These are phyloP conservation scores for Antitype chi DNA, from an alignment of 2,888 invertebrate genomes.

Conservation along the genomic window DNA sequence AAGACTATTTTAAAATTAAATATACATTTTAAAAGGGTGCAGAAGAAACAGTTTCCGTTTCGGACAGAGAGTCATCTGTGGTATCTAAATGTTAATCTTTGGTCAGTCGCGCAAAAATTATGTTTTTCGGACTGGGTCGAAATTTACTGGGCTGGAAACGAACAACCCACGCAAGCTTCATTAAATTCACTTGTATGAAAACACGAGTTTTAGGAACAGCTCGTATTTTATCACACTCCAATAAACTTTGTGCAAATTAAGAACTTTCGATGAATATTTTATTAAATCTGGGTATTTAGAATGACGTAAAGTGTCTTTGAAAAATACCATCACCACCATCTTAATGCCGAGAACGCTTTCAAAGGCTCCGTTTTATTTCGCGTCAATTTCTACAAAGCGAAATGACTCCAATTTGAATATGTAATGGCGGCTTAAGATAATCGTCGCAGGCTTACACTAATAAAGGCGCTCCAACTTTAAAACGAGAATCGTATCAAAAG, in stretches of 20 bases:
- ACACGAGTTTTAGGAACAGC: conserved; percentile 59
- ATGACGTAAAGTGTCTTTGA: conserved; percentile 68
- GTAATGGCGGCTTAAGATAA: conserved; percentile 90
- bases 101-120: conserved; percentile 90
- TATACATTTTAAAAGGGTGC: conserved; percentile 75
- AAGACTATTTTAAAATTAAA: conserved; percentile 58
- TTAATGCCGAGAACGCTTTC: conserved; percentile 80
- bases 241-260: conserved; percentile 32
- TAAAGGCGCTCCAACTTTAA: conserved; percentile 88
- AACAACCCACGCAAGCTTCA: conserved; percentile 78
- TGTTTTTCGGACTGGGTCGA: conserved; percentile 87
- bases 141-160: conserved; percentile 83
- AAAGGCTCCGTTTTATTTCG: conserved; percentile 89
- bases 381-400: conserved; percentile 90
- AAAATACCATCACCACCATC: conserved; percentile 82
- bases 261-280: conserved; percentile 30
- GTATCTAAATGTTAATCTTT: conserved; percentile 90
- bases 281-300: conserved; percentile 43
- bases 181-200: conserved; percentile 77
- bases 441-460: conserved; percentile 90
- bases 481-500: conserved; percentile 88
- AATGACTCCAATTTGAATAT: conserved; percentile 91
- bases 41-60: conserved; percentile 81
- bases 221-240: conserved; percentile 63
- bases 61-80: conserved; percentile 82